Evolutionary conservation across 2,113 vertebrate species (phyloP), one percentile per base, ranked within the genome.

Genomic region (Engraulis encrasicolus): DNA sequence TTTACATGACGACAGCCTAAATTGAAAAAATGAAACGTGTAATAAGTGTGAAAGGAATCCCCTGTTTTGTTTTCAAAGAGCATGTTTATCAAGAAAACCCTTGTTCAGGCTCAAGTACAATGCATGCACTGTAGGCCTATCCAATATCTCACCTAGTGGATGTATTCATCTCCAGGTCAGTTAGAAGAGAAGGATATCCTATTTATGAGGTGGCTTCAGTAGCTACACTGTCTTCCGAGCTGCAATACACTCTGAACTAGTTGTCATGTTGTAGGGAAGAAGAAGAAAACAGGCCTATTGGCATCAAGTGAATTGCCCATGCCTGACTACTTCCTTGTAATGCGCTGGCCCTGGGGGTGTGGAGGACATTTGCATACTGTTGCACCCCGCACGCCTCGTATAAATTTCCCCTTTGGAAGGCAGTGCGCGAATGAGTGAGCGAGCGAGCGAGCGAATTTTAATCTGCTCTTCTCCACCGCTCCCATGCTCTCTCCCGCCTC

Each of bases 381-480:
- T 45, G 31, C 18, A 78, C 74, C 45, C 58, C 78, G 78, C 82
- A 74, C 36, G 38, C 12, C 3, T 19, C 81, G 36, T 85, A 86
- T 85, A 85, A 86, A 86, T 66, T 66, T 66, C 58, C 58, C 58
- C 31, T 66, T 66, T 11, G 58, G 58, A 66, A 27, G 58, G n/a
- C n/a, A n/a, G n/a, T n/a, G n/a, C n/a, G n/a, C n/a, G n/a, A n/a
- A n/a, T n/a, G n/a, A n/a, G n/a, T n/a, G 58, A 66, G 58, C 58
- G 80, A 88, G 48, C 83, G 61, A 38, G 45, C 78, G 74, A 83
- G 81, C 38, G 74, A 83, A 52, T 82, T 38, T 79, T 88, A 79
- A 87, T 86, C 83, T 86, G 78, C 81, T 84, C 61, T 84, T 85
- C 85, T 81, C 48, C 58, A 40, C 83, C 82, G 48, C 37, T 58